phyloP scores from a whole-genome alignment of 2,113 vertebrate species.

The Stegostoma tigrinum region DNA sequence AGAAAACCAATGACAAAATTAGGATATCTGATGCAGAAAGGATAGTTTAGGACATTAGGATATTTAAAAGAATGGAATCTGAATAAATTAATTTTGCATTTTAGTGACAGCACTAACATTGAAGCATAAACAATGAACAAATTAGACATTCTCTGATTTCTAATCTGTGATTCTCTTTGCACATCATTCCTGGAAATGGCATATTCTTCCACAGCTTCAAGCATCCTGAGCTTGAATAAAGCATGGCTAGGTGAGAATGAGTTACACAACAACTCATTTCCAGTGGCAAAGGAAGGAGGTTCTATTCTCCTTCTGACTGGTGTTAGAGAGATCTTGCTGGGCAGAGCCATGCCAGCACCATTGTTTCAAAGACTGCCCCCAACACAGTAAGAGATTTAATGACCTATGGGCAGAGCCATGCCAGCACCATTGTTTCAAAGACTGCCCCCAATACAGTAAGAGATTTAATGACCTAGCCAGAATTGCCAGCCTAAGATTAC shows the following conservation, averaged over 20 bases:
- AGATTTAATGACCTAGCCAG: neutral
- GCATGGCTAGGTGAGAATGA: neutral
- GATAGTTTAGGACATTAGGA: neutral
- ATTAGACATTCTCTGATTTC: neutral
- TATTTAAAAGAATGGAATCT: neutral
- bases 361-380: neutral
- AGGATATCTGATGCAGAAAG: neutral
- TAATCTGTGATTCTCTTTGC: neutral
- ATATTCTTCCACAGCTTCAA: neutral
- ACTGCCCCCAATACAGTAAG: neutral
- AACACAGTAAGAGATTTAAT: neutral
- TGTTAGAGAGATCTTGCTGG: neutral
- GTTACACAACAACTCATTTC: neutral
- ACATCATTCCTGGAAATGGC: conserved; percentile 11
- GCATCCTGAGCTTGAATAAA: neutral
- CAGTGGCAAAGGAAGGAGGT: neutral
- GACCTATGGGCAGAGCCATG: neutral
- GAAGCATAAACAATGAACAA: neutral
- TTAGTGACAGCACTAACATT: neutral
- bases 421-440: neutral
- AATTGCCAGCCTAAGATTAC: neutral
- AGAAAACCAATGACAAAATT: neutral
- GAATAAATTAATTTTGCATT: neutral
- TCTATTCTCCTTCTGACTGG: neutral
- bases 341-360: neutral